Base-by-base conservation (phyloP, 2,113 vertebrate species). In the Barbus barbus region DNA sequence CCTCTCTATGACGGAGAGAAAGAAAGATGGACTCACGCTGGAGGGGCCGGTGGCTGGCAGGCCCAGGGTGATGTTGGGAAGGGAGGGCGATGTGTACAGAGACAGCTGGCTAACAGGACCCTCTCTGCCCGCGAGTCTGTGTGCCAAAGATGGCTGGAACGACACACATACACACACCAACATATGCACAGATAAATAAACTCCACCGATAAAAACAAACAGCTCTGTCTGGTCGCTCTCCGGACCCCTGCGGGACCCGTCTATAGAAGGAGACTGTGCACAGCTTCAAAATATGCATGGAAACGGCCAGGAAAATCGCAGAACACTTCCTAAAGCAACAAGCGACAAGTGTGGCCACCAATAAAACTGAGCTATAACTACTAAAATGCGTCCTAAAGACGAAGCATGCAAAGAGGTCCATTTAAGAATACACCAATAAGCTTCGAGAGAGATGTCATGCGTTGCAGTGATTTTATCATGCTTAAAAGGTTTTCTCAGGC, bases 41-140 rank as follows among this genome's bases (percentile, higher is more conserved):
- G 97, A 92, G n/a, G 96, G 95, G 63, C 96, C 94, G 0, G 95
- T 95, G 63, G 97, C 98, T 13, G 98, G 98, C 71, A 99, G 94
- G n/a, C 98, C 98, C 84, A 99, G 91, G 0, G 97, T 98, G 93
- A 99, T 99, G 94, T 99, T 99, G 92, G 98, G 98, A 89, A 99
- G 92, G 83, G 97, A 99, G 0, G 98, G 98, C 0, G 98, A 99
- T 0, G 97, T 98, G 93, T 98, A 99, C 83, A 99, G 96, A 7
- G 97, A 97, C 16, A 98, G 94, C 6, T 98, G 97, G 14, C 96
- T 96, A 18, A 97, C 88, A 0, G 96, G 95, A 75, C 96, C 95
- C 53, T 99, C 98, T 14, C 96, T 95, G 12, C 91, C 92, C 83
- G 94, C 95, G 1, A 98, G 92, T 84, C 97, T 94, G 87, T 97